Conservation (phyloP, 2,888 invertebrate species). For the Amphipyra berbera region DNA sequence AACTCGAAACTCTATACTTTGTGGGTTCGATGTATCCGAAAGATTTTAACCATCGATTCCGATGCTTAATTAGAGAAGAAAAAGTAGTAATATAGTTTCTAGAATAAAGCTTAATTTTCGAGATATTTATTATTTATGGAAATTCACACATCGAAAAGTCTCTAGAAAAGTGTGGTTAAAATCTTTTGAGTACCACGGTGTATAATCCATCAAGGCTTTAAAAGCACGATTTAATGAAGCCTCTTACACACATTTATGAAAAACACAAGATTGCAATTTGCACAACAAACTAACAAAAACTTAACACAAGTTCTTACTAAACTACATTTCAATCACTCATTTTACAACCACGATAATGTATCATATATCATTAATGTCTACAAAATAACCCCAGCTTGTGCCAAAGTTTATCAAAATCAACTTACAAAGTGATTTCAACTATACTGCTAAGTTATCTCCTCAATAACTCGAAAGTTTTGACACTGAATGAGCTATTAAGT, state of each 20-base stretch:
- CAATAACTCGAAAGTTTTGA: constrained; percentile 41
- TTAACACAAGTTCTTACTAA: constrained; percentile 2
- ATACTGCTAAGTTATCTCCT: constrained; percentile 42
- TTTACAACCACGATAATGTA: constrained; percentile 34
- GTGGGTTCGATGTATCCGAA: too few species aligned
- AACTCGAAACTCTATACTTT: too few species aligned
- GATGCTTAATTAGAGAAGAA: too few species aligned
- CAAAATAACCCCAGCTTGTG: constrained; percentile 47
- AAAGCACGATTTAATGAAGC: background rate
- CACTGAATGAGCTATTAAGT: constrained; percentile 42
- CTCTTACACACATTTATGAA: background rate
- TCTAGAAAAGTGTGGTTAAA: too few species aligned
- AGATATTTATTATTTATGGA: too few species aligned
- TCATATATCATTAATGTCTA: constrained; percentile 49
- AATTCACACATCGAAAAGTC: too few species aligned
- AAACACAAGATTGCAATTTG: constrained; percentile 46
- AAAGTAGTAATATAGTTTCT: too few species aligned
- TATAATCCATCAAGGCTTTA: constrained; percentile 8
- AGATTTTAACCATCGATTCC: too few species aligned
- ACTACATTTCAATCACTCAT: constrained; percentile 39
- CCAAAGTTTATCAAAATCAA: constrained; percentile 43
- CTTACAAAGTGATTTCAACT: constrained; percentile 48
- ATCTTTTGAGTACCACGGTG: too few species aligned
- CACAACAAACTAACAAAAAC: constrained; percentile 29
- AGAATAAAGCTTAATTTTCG: too few species aligned